Percentiles rank a stretch among this genome's conserved stretches.
Evolutionary conservation across 2,113 vertebrate genomes (phyloP).

Genomic region (Anser cygnoides): DNA sequence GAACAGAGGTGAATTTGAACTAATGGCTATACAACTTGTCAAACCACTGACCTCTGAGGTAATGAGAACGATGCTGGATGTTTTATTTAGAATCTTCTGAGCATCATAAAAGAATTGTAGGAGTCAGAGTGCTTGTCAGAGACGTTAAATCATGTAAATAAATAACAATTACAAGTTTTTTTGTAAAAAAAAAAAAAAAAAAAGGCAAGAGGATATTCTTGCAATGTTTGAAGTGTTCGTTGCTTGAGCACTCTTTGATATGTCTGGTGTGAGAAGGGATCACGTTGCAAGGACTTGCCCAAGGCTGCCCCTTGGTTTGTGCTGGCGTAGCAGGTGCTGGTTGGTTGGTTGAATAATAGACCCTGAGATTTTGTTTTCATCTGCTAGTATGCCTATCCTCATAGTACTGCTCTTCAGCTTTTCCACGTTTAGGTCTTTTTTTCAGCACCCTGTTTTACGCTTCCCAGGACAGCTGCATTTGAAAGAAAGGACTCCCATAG

Average conservation of each 20-base stretch:
- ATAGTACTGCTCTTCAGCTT: not conserved
- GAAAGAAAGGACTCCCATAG: not conserved
- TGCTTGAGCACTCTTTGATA: not conserved
- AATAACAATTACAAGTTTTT: no score
- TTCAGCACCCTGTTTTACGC: not conserved
- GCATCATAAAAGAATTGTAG: not conserved
- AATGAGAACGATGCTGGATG: not conserved
- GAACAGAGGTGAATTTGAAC: not conserved
- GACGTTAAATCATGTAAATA: not conserved
- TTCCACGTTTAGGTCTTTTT: not conserved
- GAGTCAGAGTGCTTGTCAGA: not conserved
- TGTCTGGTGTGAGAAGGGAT: not conserved
- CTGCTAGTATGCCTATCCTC: not conserved
- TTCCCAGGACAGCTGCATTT: not conserved
- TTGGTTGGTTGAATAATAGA: not conserved
- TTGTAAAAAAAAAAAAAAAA: no score
- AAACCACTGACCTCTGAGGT: not conserved
- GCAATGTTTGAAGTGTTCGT: not conserved
- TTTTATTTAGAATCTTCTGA: not conserved
- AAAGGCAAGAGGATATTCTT: not conserved
- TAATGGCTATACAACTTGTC: not conserved
- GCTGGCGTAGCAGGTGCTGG: not conserved
- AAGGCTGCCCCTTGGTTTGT: not conserved
- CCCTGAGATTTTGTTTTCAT: not conserved
- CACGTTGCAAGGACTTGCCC: not conserved